Percentiles rank a stretch among this genome's conserved stretches.
Evolutionary conservation across 1,140 invertebrate species (phyloP).

Genomic region (Heterodera schachtii): DNA sequence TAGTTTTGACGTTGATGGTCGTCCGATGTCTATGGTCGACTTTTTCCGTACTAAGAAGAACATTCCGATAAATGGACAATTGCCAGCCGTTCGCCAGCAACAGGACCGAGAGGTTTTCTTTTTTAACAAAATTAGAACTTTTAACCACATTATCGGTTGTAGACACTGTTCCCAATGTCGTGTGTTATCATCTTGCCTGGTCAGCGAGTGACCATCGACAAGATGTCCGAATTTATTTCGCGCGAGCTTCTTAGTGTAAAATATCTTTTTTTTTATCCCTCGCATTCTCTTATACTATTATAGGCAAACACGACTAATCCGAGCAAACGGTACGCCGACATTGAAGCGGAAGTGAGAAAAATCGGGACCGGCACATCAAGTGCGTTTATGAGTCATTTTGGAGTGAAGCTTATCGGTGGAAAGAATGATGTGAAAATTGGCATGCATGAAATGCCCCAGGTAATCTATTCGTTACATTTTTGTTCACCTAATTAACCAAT

Average conservation of each 20-base stretch:
- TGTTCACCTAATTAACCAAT: no score
- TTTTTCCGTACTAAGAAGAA: conserved; percentile 27
- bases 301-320: conserved; percentile 25
- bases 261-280: not conserved
- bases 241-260: conserved; percentile 30
- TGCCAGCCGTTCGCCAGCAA: conserved; percentile 33
- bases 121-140: no score
- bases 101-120: conserved; percentile 17
- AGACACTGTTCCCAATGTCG: conserved; percentile 18
- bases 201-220: conserved; percentile 32
- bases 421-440: conserved; percentile 27
- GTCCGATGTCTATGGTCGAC: conserved; percentile 19
- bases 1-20: conserved; percentile 32
- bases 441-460: not conserved
- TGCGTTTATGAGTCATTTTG: conserved; percentile 26
- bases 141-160: not conserved
- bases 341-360: conserved; percentile 19
- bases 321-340: conserved; percentile 3
- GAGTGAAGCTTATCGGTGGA: conserved; percentile 10
- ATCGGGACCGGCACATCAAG: conserved; percentile 10
- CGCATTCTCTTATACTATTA: not conserved
- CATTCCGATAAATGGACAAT: conserved; percentile 16
- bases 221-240: conserved; percentile 34
- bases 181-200: conserved; percentile 20
- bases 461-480: not conserved